phyloP scores from a whole-genome alignment of 2,113 vertebrate genomes.

The Synodontis membranacea region DNA sequence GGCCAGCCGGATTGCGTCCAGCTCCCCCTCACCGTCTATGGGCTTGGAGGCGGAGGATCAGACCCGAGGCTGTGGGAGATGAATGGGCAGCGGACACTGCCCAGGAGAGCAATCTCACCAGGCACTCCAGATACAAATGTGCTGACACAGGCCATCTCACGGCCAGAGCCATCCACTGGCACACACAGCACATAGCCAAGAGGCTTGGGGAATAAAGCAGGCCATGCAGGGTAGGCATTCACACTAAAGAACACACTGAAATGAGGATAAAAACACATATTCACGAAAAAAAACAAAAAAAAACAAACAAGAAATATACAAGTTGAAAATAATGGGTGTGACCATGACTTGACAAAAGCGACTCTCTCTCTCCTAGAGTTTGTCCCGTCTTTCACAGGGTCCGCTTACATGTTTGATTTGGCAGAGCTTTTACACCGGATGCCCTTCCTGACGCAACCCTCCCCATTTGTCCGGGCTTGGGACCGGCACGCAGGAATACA shows the following conservation, averaged over 20 bases:
- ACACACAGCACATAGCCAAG: slow-evolving; percentile 27
- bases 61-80: slow-evolving; percentile 37
- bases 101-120: slow-evolving; percentile 49
- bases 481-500: no score
- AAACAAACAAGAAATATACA: background rate
- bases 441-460: no score
- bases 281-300: no score
- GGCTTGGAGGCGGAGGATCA: slow-evolving; percentile 30
- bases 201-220: slow-evolving; percentile 24
- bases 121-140: slow-evolving; percentile 47
- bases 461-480: no score
- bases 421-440: no score
- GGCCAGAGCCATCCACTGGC: slow-evolving; percentile 39
- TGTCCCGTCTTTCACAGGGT: no score
- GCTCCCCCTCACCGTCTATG: background rate
- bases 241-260: background rate
- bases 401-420: no score
- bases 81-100: slow-evolving; percentile 35
- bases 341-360: background rate
- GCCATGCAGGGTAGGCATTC: background rate
- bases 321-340: background rate
- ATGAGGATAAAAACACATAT: background rate
- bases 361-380: no score
- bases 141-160: slow-evolving; percentile 47
- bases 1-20: background rate